These are phyloP conservation scores for Cabera pusaria DNA, from an alignment of 2,888 invertebrate genomes.

Conservation along the genomic window DNA sequence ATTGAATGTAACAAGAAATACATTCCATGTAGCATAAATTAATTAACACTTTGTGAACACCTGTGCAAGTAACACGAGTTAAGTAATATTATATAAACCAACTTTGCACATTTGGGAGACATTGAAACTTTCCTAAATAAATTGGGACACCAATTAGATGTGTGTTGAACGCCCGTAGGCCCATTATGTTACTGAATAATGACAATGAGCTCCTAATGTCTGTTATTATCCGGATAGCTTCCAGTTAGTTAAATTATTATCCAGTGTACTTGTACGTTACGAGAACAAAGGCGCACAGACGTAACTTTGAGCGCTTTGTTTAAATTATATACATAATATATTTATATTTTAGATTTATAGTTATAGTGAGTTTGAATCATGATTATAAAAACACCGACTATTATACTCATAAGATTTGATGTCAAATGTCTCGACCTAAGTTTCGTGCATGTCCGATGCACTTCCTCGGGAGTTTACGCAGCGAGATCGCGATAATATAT, in stretches of 20 bases:
- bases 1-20: slow-evolving; percentile 56
- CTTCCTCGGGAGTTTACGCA: too few species aligned
- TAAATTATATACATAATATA: too few species aligned
- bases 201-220: slow-evolving; percentile 29
- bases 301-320: too few species aligned
- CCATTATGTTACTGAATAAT: slow-evolving; percentile 30
- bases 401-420: too few species aligned
- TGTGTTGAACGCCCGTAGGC: slow-evolving; percentile 34
- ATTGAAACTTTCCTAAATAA: slow-evolving; percentile 52
- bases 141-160: slow-evolving; percentile 49
- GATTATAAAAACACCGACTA: too few species aligned
- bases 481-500: too few species aligned
- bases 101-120: slow-evolving; percentile 49
- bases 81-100: slow-evolving; percentile 60
- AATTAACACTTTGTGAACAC: slow-evolving; percentile 65
- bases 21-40: slow-evolving; percentile 57
- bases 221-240: slow-evolving; percentile 21
- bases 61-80: slow-evolving; percentile 51
- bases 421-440: too few species aligned
- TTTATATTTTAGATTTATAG: too few species aligned
- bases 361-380: too few species aligned
- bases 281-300: too few species aligned
- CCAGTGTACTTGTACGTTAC: too few species aligned
- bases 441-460: too few species aligned
- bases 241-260: slow-evolving; percentile 15